These are phyloP conservation scores for Manis javanica DNA, from an alignment of 2,797 vertebrate genomes.

Conservation along the genomic window DNA sequence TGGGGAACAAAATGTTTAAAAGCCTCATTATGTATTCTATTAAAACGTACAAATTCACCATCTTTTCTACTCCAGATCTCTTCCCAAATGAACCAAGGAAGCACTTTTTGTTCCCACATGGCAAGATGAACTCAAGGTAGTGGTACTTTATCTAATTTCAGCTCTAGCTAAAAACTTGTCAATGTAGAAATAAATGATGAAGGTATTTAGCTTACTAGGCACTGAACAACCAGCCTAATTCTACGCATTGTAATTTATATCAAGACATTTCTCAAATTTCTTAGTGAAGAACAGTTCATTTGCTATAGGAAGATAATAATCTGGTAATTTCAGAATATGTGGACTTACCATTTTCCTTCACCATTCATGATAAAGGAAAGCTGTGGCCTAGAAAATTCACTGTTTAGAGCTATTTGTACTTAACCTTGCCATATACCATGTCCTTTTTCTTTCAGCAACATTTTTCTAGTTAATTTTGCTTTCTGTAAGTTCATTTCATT, in stretches of 20 bases:
- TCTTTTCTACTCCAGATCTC: not conserved
- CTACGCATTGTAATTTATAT: not conserved
- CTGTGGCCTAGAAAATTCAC: not conserved
- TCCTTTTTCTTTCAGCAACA: constrained; percentile 21
- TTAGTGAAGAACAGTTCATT: constrained; percentile 27
- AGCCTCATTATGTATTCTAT: not conserved
- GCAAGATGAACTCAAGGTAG: not conserved
- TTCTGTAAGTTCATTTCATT: constrained; percentile 32
- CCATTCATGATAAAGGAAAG: not conserved
- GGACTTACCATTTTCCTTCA: not conserved
- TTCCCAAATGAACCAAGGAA: not conserved
- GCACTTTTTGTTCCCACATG: not conserved
- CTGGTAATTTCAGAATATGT: not conserved
- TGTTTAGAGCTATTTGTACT: not conserved
- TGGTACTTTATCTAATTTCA: not conserved
- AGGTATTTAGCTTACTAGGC: not conserved
- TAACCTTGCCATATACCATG: not conserved
- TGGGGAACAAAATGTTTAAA: not conserved
- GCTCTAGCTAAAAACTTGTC: not conserved
- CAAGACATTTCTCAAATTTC: not conserved
- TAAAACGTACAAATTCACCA: not conserved
- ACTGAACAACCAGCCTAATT: not conserved
- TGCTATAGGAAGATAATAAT: not conserved
- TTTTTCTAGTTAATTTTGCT: constrained; percentile 26
- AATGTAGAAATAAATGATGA: not conserved